Evolutionary conservation across 2,888 invertebrate species (phyloP).

Genomic region (Anticlea derivata): DNA sequence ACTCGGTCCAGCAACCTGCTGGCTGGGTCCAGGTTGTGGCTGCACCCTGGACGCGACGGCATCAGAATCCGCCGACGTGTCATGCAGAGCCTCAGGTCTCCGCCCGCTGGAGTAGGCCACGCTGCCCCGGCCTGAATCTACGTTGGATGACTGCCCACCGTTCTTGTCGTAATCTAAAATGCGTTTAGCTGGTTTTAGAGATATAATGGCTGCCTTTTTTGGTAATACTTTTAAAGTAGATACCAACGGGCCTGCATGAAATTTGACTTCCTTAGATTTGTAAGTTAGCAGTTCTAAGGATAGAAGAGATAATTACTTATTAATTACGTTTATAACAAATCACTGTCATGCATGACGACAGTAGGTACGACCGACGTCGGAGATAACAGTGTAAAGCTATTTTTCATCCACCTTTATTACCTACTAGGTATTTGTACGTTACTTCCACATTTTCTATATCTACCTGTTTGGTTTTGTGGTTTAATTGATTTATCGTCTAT

Average conservation of each 20-base stretch:
- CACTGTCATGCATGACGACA: too few relatives aligned
- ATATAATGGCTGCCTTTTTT: conserved; percentile 17
- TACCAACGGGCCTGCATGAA: too few relatives aligned
- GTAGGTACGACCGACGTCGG: too few relatives aligned
- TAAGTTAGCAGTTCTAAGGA: too few relatives aligned
- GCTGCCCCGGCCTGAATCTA: conserved; percentile 91
- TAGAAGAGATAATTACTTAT: too few relatives aligned
- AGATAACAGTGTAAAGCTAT: too few relatives aligned
- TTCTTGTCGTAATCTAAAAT: conserved; percentile 88
- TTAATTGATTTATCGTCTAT: neutral
- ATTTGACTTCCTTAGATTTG: too few relatives aligned
- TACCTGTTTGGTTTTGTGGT: neutral
- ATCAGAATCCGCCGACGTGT: conserved; percentile 85
- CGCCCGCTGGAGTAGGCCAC: conserved; percentile 91
- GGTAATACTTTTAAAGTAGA: conserved; percentile 1
- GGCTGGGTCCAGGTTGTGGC: conserved; percentile 69
- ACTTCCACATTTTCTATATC: too few relatives aligned
- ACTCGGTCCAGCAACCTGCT: conserved; percentile 62
- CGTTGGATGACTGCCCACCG: conserved; percentile 89
- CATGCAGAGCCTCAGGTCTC: conserved; percentile 80
- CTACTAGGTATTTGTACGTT: too few relatives aligned
- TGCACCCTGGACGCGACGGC: conserved; percentile 62
- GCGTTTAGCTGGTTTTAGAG: conserved; percentile 25
- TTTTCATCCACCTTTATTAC: too few relatives aligned
- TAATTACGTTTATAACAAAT: too few relatives aligned